Percentiles rank a stretch among this genome's conserved stretches.
These are phyloP conservation scores for Dione juno DNA, from an alignment of 2,888 invertebrate genomes.

Conservation along the genomic window DNA sequence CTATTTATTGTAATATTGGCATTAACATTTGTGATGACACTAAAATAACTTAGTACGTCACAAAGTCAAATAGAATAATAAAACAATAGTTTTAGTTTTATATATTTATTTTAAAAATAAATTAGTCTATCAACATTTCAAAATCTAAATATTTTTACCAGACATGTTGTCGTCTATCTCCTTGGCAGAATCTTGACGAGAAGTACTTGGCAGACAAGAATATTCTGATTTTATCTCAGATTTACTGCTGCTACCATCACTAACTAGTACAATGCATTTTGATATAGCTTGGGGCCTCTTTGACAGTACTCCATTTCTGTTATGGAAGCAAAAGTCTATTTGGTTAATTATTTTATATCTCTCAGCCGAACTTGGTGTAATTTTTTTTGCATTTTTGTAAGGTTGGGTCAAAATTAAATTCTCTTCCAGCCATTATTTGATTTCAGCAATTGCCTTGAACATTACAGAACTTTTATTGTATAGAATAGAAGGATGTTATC, in stretches of 20 bases:
- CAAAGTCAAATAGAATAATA: background rate
- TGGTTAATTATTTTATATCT: background rate
- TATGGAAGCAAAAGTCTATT: background rate
- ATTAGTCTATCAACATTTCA: background rate
- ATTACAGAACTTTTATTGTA: too few relatives aligned
- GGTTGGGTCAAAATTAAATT: too few relatives aligned
- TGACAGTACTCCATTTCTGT: background rate
- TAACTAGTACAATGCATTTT: background rate
- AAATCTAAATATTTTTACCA: background rate
- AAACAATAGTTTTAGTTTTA: background rate
- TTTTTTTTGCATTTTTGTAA: too few relatives aligned
- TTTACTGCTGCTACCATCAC: background rate
- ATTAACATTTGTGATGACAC: background rate
- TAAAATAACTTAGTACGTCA: background rate
- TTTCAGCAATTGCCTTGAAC: too few relatives aligned
- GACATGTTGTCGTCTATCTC: background rate
- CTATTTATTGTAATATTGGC: constrained; percentile 1
- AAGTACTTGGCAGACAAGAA: background rate
- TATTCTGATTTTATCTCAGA: too few relatives aligned
- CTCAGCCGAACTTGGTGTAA: background rate
- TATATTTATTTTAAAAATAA: too few relatives aligned
- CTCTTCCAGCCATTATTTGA: too few relatives aligned
- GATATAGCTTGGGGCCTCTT: background rate
- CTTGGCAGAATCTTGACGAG: background rate
- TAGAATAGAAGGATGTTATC: too few relatives aligned